Evolutionary conservation across 2,797 vertebrate species (phyloP), one percentile per base, ranked within the genome.

Genomic region (Microctenopoma lineatum): DNA sequence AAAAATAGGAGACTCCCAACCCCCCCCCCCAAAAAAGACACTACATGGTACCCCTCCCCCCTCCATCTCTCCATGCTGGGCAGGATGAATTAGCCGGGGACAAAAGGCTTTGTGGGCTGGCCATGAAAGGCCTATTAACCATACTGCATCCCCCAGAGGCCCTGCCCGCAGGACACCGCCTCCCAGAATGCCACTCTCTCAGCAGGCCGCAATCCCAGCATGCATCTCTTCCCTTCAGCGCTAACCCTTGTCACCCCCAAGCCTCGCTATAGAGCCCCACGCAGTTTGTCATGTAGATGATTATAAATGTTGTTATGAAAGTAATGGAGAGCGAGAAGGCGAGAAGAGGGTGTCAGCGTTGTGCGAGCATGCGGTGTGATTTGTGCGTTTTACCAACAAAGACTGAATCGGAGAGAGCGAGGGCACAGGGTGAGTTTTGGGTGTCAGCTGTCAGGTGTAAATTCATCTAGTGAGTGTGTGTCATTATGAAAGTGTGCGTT

Each of bases 91-190:
- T 96, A 96, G 92, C 76, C 77, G 32, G 26, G 92, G 90, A 90
- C 92, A 93, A 95, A 96, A 91, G 94, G 89, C 91, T 94, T 95
- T 94, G 94, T 96, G 92, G 94, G 87, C 66, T 51, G 86, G 93
- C 91, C 93, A 90, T 92, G 94, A 95, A 95, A 96, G 95, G 92
- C 85, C 94, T 93, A 95, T 94, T 94, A 96, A 95, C 95, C 93
- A 84, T 94, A 94, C 94, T 95, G 95, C 66, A 81, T 91, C 94
- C 94, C 92, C 94, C 93, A 94, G 95, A 95, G 96, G 95, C 93
- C 91, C 92, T 88, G 94, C 93, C 95, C 85, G 92, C 93, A 92
- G 95, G 92, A 93, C 92, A 92, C 88, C 75, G 87, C 91, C 91
- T 93, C 93, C 93, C 92, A 94, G 90, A 94, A 95, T 94, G 91